These are phyloP conservation scores for Smithornis capensis DNA, from an alignment of 2,113 vertebrate genomes.

Conservation along the genomic window DNA sequence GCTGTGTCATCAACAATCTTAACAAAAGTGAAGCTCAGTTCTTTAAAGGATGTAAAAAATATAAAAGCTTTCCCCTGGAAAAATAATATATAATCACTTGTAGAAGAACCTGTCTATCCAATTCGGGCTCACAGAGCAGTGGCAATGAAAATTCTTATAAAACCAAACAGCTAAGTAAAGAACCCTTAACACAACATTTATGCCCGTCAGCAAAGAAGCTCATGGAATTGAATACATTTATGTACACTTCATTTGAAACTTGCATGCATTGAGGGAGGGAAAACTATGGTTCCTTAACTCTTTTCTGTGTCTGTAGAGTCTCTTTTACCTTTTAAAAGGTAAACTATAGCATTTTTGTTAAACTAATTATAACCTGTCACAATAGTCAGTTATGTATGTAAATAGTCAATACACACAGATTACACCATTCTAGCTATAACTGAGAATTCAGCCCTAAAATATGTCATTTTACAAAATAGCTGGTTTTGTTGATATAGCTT, in stretches of 20 bases:
- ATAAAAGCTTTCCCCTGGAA: not conserved
- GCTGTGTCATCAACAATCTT: not conserved
- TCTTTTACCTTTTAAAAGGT: not conserved
- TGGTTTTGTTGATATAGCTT: not conserved
- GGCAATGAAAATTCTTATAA: not conserved
- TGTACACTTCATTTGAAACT: not conserved
- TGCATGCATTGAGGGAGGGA: not conserved
- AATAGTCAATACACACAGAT: not conserved
- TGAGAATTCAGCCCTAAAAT: not conserved
- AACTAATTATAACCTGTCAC: not conserved
- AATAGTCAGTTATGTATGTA: not conserved
- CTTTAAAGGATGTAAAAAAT: not conserved
- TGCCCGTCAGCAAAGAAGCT: not conserved
- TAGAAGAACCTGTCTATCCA: not conserved
- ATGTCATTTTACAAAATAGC: not conserved
- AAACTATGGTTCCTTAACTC: not conserved
- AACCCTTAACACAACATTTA: not conserved
- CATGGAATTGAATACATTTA: not conserved
- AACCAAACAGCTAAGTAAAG: not conserved
- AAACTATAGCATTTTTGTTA: not conserved
- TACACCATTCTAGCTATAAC: not conserved
- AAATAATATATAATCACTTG: slow-evolving; percentile 5
- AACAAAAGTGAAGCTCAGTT: not conserved
- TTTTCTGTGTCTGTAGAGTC: not conserved
- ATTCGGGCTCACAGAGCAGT: not conserved